phyloP scores from a whole-genome alignment of 2,888 invertebrate genomes.

The Acanthopleura granulata region DNA sequence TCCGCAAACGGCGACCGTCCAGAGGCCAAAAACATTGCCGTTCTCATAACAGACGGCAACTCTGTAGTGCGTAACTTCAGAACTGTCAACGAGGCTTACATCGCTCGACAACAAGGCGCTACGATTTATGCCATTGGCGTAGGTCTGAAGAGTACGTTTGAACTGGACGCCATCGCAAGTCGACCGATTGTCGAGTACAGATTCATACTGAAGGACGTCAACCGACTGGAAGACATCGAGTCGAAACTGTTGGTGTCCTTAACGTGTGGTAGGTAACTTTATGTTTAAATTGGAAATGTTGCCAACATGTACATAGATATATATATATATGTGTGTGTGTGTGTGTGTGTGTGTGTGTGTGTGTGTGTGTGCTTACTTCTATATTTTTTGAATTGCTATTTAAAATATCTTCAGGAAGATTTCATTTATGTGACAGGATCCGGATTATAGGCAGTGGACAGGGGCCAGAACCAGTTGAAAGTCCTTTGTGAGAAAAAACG shows the following conservation, averaged over 20 bases:
- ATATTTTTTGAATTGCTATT: no score
- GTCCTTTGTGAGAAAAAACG: no score
- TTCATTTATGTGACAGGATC: no score
- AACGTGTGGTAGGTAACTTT: background rate
- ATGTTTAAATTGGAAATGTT: no score
- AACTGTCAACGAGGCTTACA: background rate
- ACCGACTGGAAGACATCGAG: background rate
- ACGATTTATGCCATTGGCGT: background rate
- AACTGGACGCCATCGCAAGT: background rate
- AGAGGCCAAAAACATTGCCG: background rate
- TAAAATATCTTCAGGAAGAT: no score
- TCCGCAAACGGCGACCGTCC: background rate
- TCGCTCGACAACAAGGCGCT: background rate
- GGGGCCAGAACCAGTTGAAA: no score
- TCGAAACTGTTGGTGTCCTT: background rate
- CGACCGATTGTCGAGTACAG: slow-evolving; percentile 1
- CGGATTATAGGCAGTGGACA: no score
- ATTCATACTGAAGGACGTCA: background rate
- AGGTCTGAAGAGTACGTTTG: background rate
- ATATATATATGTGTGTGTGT: no score
- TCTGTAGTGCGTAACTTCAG: background rate
- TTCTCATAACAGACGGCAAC: slow-evolving; percentile 1
- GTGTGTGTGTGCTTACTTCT: no score
- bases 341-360: no score
- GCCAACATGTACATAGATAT: no score